A percentile compares a stretch with the other conserved stretches of the same genome.
These are phyloP conservation scores for Gnathonemus longibarbis DNA, from an alignment of 2,113 vertebrate species.

Conservation along the genomic window DNA sequence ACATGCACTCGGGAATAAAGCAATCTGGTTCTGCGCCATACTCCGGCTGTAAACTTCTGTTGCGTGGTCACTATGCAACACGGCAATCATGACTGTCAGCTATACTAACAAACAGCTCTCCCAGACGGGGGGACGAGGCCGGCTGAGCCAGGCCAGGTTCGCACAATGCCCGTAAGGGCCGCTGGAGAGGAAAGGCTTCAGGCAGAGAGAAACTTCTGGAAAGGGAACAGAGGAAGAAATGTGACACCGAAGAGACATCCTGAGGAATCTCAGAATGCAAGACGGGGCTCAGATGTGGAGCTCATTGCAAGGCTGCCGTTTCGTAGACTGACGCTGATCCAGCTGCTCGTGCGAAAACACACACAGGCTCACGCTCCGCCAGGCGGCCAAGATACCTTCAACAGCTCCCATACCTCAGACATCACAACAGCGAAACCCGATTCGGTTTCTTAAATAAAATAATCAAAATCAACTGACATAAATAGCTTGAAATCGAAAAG, in stretches of 20 bases:
- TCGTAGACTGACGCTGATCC: neutral
- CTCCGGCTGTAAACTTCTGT: neutral
- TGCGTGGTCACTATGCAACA: neutral
- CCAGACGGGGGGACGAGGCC: neutral
- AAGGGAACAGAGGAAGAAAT: neutral
- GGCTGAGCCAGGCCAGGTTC: neutral
- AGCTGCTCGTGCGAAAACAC: neutral
- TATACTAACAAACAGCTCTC: conserved; percentile 1
- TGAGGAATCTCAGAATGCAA: neutral
- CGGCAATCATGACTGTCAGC: neutral
- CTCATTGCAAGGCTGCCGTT: neutral
- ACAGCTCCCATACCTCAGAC: neutral
- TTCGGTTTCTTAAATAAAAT: neutral
- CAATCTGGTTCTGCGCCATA: neutral
- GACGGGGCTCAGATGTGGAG: neutral
- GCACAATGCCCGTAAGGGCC: neutral
- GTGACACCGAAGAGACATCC: neutral
- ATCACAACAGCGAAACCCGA: neutral
- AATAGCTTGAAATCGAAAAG: neutral
- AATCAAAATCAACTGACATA: conserved; percentile 8
- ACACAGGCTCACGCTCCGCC: neutral
- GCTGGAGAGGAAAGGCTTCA: neutral
- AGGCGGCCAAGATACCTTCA: neutral
- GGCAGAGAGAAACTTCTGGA: neutral
- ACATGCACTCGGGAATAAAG: neutral